A percentile compares a stretch with the other conserved stretches of the same genome.
Conservation (phyloP, 2,797 vertebrate species). For the Acrossocheilus wenchowensis region DNA sequence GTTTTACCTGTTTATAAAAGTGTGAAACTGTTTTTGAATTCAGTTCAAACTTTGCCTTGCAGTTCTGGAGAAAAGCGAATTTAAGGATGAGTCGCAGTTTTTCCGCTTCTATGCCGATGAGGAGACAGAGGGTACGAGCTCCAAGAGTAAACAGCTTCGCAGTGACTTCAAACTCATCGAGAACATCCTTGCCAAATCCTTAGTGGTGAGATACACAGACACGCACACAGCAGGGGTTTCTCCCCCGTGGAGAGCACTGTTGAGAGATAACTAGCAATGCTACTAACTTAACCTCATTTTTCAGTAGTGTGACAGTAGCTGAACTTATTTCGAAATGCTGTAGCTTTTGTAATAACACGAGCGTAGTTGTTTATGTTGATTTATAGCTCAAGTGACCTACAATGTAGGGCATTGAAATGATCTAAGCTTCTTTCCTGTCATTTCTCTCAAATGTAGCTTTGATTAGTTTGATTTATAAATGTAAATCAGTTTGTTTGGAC, state of each 20-base stretch:
- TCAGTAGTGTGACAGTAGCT: not conserved
- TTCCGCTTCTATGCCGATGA: slow-evolving; percentile 98
- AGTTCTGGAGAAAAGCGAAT: slow-evolving; percentile 99
- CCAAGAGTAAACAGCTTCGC: slow-evolving; percentile 93
- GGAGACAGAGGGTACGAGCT: slow-evolving; percentile 93
- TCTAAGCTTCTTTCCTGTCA: not conserved
- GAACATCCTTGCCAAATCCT: slow-evolving; percentile 92
- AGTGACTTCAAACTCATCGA: slow-evolving; percentile 96
- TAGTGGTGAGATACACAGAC: slow-evolving; percentile 84
- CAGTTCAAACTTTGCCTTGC: slow-evolving; percentile 13
- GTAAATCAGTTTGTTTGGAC: not conserved
- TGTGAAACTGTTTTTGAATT: not conserved
- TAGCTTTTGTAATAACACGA: not conserved
- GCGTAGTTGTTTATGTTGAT: not conserved
- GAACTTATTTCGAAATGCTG: not conserved
- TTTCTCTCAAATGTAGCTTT: not conserved
- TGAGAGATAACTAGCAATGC: not conserved
- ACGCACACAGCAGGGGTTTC: not conserved
- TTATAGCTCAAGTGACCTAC: not conserved
- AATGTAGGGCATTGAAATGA: not conserved
- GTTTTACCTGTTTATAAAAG: not conserved
- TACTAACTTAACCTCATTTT: not conserved
- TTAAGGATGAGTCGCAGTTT: slow-evolving; percentile 97
- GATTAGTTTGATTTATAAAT: not conserved
- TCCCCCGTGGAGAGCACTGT: not conserved